Evolutionary conservation across 2,797 vertebrate species (phyloP).

Genomic region (Acanthopagrus latus): DNA sequence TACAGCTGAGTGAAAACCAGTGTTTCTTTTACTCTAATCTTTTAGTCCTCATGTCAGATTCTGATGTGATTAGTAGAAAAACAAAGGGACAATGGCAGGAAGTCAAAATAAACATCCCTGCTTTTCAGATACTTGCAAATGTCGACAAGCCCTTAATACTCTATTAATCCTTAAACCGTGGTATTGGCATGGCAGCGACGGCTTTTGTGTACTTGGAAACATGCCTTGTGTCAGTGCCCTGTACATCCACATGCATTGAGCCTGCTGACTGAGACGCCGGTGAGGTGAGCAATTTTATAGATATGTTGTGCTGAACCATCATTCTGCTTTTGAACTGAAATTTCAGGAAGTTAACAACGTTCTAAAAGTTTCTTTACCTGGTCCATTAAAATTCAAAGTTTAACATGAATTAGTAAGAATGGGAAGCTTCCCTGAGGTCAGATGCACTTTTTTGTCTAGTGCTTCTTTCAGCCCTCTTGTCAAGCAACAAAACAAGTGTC

Average conservation of each 20-base stretch:
- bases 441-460: neutral
- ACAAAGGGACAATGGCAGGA: slow-evolving; percentile 1
- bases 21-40: neutral
- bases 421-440: neutral
- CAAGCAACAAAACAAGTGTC: neutral
- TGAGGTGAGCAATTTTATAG: slow-evolving; percentile 40
- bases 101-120: slow-evolving; percentile 11
- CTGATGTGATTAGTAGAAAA: slow-evolving; percentile 18
- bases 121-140: slow-evolving; percentile 28
- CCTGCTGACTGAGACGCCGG: slow-evolving; percentile 35
- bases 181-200: slow-evolving; percentile 22
- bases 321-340: neutral
- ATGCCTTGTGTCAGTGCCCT: slow-evolving; percentile 51
- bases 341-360: neutral
- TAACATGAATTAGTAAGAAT: neutral
- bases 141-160: slow-evolving; percentile 20
- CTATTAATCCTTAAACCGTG: slow-evolving; percentile 12
- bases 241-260: slow-evolving; percentile 50
- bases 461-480: neutral
- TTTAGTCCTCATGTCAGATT: neutral
- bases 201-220: slow-evolving; percentile 52
- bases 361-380: neutral
- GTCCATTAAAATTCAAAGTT: neutral
- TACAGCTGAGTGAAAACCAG: neutral
- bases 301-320: slow-evolving; percentile 21